A percentile compares a stretch with the other conserved stretches of the same genome.
These are phyloP conservation scores for Scaptomyza hsui DNA, from an alignment of 1,140 invertebrate species.

Conservation along the genomic window DNA sequence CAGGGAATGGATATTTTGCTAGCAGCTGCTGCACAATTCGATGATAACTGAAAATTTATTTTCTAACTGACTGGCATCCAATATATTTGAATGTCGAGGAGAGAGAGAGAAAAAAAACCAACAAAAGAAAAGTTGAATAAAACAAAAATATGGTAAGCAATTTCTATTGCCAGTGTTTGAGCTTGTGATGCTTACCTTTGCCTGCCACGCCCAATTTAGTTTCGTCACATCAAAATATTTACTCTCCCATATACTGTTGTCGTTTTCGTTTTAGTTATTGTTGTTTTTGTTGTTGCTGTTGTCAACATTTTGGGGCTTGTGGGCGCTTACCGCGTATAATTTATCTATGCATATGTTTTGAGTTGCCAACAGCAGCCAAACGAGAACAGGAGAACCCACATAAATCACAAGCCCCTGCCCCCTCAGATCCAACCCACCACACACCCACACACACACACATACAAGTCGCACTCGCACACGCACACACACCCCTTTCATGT, in stretches of 20 bases:
- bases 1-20: constrained; percentile 23
- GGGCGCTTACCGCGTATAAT: constrained; percentile 77
- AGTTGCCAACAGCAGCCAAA: constrained; percentile 64
- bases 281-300: constrained; percentile 33
- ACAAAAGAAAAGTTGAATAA: constrained; percentile 3
- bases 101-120: neutral
- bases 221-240: constrained; percentile 76
- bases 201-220: constrained; percentile 70
- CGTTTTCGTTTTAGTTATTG: constrained; percentile 9
- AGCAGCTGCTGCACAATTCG: constrained; percentile 39
- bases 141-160: constrained; percentile 34
- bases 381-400: constrained; percentile 52
- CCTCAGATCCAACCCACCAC: constrained; percentile 42
- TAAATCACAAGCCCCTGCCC: constrained; percentile 61
- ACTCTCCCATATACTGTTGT: constrained; percentile 11
- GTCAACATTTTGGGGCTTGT: constrained; percentile 54
- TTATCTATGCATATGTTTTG: constrained; percentile 81
- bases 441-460: constrained; percentile 9
- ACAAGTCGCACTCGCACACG: constrained; percentile 14
- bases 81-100: constrained; percentile 42
- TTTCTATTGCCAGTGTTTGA: constrained; percentile 25
- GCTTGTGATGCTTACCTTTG: constrained; percentile 33
- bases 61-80: constrained; percentile 54
- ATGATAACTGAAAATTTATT: constrained; percentile 60
- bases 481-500: constrained; percentile 68